A percentile compares a stretch with the other conserved stretches of the same genome.
These are phyloP conservation scores for Scomber colias DNA, from an alignment of 2,113 vertebrate genomes.

Conservation along the genomic window DNA sequence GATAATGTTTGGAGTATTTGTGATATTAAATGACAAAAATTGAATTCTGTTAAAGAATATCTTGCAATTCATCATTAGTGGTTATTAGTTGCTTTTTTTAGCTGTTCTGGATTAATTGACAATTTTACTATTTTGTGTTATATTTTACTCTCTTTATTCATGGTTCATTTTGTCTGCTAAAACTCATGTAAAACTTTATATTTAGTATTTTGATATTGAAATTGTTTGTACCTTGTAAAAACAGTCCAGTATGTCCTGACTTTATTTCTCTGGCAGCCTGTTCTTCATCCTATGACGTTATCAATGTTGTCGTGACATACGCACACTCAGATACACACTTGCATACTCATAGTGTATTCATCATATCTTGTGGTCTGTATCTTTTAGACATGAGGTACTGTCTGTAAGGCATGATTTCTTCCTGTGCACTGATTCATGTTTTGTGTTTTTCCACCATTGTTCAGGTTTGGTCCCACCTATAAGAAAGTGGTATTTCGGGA, in stretches of 20 bases:
- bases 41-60: neutral
- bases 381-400: neutral
- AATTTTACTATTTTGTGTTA: neutral
- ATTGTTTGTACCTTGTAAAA: neutral
- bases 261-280: neutral
- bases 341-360: neutral
- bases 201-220: neutral
- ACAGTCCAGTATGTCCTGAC: constrained; percentile 13
- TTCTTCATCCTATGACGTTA: neutral
- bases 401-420: neutral
- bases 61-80: neutral
- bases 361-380: neutral
- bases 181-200: neutral
- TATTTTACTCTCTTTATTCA: neutral
- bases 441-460: constrained; percentile 54
- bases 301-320: neutral
- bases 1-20: neutral
- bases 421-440: constrained; percentile 11
- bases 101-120: neutral
- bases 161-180: neutral
- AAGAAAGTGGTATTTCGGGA: constrained; percentile 95
- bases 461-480: constrained; percentile 80
- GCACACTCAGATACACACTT: neutral
- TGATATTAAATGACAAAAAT: neutral
- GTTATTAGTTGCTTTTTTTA: neutral